phyloP scores from a whole-genome alignment of 2,888 invertebrate species.

The Portevinia maculata region DNA sequence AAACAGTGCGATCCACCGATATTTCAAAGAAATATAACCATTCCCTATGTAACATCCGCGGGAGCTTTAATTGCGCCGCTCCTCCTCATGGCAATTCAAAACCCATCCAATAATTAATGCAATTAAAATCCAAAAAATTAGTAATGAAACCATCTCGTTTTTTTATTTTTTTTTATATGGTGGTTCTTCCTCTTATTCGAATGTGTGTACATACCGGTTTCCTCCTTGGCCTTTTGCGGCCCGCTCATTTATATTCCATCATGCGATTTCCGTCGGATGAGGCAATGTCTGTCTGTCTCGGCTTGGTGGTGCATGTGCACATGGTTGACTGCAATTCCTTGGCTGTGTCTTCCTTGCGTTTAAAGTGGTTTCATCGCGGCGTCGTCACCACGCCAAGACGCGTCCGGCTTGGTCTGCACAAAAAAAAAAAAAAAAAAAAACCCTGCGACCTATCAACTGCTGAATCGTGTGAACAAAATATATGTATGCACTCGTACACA shows the following conservation, averaged over 20 bases:
- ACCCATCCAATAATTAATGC: constrained; percentile 66
- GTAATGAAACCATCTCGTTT: constrained; percentile 54
- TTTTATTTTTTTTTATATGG: constrained; percentile 5
- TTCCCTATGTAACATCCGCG: not conserved
- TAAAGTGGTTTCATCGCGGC: constrained; percentile 53
- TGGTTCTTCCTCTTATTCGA: constrained; percentile 33
- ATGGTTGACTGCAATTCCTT: constrained; percentile 70
- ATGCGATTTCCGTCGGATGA: constrained; percentile 74
- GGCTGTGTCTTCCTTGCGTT: constrained; percentile 42
- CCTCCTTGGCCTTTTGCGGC: constrained; percentile 72
- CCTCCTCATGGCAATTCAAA: constrained; percentile 42
- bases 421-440: constrained; percentile 14
- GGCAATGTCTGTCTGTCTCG: constrained; percentile 71
- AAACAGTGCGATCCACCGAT: not conserved
- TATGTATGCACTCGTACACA: constrained; percentile 29
- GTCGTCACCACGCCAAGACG: constrained; percentile 38
- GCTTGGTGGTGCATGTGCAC: constrained; percentile 64
- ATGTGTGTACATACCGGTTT: constrained; percentile 53
- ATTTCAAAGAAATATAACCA: not conserved
- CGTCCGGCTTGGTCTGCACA: constrained; percentile 50
- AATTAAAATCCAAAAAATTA: constrained; percentile 68
- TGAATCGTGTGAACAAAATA: constrained; percentile 69
- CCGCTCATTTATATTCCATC: constrained; percentile 73
- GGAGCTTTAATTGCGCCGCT: constrained; percentile 24
- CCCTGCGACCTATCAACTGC: constrained; percentile 51